Evolutionary conservation across 1,140 invertebrate genomes (phyloP).

Genomic region (Aplysia californica): DNA sequence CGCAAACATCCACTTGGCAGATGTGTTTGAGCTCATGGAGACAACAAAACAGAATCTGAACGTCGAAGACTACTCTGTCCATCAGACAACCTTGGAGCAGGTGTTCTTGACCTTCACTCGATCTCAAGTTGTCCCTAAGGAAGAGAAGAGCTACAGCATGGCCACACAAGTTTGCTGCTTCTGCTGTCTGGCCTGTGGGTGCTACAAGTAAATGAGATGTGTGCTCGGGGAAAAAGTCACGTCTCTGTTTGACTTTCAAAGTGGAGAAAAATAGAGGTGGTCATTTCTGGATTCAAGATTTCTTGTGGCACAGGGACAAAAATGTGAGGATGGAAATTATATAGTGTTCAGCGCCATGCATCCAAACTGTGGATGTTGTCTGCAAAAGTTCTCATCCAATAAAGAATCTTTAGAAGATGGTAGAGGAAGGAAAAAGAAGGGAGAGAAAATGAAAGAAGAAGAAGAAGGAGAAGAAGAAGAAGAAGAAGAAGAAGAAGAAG

Average conservation of each 20-base stretch:
- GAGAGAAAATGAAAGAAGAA: too few relatives aligned
- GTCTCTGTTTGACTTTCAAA: not conserved
- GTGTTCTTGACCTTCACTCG: constrained; percentile 71
- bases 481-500: not conserved
- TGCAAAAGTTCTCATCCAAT: too few relatives aligned
- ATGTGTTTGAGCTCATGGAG: constrained; percentile 75
- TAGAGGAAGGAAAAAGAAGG: too few relatives aligned
- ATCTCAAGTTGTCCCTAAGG: constrained; percentile 60
- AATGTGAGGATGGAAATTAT: not conserved
- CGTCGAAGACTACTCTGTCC: constrained; percentile 79
- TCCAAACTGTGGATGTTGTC: too few relatives aligned
- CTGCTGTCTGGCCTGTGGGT: not conserved
- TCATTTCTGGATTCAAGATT: too few relatives aligned
- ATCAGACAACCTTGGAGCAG: constrained; percentile 82
- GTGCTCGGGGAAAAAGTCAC: too few relatives aligned
- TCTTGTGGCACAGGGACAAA: not conserved
- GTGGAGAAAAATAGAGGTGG: too few relatives aligned
- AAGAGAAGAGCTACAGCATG: not conserved
- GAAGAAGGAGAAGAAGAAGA: not conserved
- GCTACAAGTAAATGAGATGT: not conserved
- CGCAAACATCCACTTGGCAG: constrained; percentile 70
- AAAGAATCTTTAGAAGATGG: too few relatives aligned
- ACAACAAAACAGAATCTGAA: constrained; percentile 68
- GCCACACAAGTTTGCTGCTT: not conserved
- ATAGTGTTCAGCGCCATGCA: not conserved